Evolutionary conservation across 2,113 vertebrate species (phyloP), one percentile per base, ranked within the genome.

Genomic region (Pitta sordida): DNA sequence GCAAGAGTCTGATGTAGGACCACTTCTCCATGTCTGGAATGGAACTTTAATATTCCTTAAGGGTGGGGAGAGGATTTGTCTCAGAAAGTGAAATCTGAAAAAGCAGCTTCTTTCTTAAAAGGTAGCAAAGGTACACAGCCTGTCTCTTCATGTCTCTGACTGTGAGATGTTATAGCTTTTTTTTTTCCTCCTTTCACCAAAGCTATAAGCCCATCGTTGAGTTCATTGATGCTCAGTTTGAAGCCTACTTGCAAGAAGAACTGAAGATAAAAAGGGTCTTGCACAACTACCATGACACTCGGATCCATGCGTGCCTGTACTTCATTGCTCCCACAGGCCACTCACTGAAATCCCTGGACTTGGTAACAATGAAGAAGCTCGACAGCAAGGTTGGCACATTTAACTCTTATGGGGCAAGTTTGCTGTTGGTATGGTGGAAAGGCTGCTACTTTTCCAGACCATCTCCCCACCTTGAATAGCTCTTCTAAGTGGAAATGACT

Each of bases 341-440:
- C 93, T 99, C 99, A 0, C 98, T 99, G 74, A 99, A 99, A 93
- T 99, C 99, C 74, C 96, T 99, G 84, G 99, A 99, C 96, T 95
- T 99, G 95, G 99, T 99, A 56, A 99, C 99, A 3, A 99, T 99
- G 99, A 99, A 99, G 97, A 99, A 99, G 94, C 98, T 99, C 16
- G 99, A 99, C 95, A 99, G 99, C 96, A 99, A 99, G 99, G 99
- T 99, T 93, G 92, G 96, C 68, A 3, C 0, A 0, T 69, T 67
- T 73, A 73, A 41, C 58, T 85, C 32, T 43, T 83, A 12, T 32
- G 49, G 58, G 21, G 46, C 37, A 80, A 30, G n/a, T 84, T 74
- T 4, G 1, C 12, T 22, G 8, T 26, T 37, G 7, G 3, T 1
- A 0, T 55, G 23, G 15, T 4, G 4, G 68, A 46, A 92, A 78